Conservation (phyloP, 2,797 vertebrate species). For the Adrianichthys oophorus region DNA sequence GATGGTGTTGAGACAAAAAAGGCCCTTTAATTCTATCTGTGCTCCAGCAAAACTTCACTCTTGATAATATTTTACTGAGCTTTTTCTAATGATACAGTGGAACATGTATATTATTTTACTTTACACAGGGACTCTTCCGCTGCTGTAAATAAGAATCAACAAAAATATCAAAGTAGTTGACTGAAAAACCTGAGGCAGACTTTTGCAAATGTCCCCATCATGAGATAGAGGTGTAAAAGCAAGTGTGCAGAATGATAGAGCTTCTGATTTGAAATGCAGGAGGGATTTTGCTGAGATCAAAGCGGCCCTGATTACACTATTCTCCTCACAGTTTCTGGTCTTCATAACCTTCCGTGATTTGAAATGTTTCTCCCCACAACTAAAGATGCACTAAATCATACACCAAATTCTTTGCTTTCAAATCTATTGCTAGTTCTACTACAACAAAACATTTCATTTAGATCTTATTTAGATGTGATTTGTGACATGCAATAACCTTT, state of each 20-base stretch:
- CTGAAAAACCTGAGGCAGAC: slow-evolving; percentile 26
- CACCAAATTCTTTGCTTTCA: neutral
- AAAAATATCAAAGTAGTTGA: slow-evolving; percentile 27
- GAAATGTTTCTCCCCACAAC: neutral
- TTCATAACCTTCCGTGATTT: neutral
- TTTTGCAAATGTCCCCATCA: slow-evolving; percentile 19
- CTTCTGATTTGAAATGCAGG: slow-evolving; percentile 34
- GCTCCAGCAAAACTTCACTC: too few species aligned
- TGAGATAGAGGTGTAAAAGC: slow-evolving; percentile 33
- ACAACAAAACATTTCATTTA: too few species aligned
- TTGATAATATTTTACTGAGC: too few species aligned
- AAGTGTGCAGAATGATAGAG: slow-evolving; percentile 25
- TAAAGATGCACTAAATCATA: neutral
- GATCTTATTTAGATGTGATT: too few species aligned
- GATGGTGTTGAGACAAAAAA: too few species aligned
- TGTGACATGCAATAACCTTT: too few species aligned
- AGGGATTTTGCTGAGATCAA: slow-evolving; percentile 14
- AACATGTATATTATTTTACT: slow-evolving; percentile 13
- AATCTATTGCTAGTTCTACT: too few species aligned
- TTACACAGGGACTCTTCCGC: slow-evolving; percentile 15
- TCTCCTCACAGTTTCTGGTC: slow-evolving; percentile 8
- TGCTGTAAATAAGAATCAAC: slow-evolving; percentile 5
- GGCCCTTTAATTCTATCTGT: too few species aligned
- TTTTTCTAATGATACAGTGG: too few species aligned
- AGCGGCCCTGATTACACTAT: slow-evolving; percentile 4